Evolutionary conservation across 2,113 vertebrate species (phyloP).

Genomic region (Platycercus adscitus): DNA sequence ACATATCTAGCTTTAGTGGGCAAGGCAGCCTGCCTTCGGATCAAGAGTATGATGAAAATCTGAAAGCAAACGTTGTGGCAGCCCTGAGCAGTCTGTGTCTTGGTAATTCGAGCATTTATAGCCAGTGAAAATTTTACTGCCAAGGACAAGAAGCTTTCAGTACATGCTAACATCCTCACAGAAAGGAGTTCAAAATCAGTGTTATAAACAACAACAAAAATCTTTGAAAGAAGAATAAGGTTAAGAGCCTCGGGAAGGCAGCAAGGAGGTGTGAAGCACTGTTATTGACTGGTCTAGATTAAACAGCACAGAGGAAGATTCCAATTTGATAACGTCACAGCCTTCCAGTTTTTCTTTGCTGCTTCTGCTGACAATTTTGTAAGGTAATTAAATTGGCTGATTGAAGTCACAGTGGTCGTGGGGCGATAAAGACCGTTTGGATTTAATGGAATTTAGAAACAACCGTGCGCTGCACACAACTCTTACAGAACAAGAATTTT

Average conservation of each 20-base stretch:
- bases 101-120: slow-evolving; percentile 7
- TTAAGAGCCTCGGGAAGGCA: slow-evolving; percentile 72
- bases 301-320: slow-evolving; percentile 79
- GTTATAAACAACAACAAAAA: slow-evolving; percentile 51
- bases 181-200: slow-evolving; percentile 45
- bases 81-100: not conserved
- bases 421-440: slow-evolving; percentile 84
- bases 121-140: slow-evolving; percentile 26
- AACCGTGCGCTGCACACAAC: slow-evolving; percentile 78
- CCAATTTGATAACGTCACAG: slow-evolving; percentile 83
- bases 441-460: slow-evolving; percentile 87
- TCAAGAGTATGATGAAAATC: not conserved
- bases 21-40: not conserved
- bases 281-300: slow-evolving; percentile 80
- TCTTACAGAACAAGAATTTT: slow-evolving; percentile 83
- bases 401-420: slow-evolving; percentile 86
- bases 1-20: not conserved
- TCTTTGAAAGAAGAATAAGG: slow-evolving; percentile 70
- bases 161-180: slow-evolving; percentile 15
- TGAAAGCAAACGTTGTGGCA: not conserved
- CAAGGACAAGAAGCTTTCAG: slow-evolving; percentile 26
- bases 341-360: slow-evolving; percentile 80
- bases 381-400: slow-evolving; percentile 87
- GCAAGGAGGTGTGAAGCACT: slow-evolving; percentile 65
- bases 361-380: slow-evolving; percentile 81